A percentile compares a stretch with the other conserved stretches of the same genome.
Evolutionary conservation across 2,113 vertebrate species (phyloP).

Genomic region (Rynchops niger): DNA sequence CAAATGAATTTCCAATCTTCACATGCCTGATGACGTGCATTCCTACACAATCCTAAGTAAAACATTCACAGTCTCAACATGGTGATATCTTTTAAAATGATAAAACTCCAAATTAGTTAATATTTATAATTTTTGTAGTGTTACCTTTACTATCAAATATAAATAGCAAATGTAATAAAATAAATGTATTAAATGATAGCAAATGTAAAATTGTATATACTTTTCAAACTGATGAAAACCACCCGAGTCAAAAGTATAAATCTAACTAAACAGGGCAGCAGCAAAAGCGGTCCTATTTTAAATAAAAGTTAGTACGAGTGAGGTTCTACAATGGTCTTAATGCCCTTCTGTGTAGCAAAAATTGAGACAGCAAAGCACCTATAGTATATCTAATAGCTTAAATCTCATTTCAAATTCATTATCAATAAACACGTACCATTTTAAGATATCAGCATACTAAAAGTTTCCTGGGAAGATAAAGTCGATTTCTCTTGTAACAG

Average conservation of each 20-base stretch:
- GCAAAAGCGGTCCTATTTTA: not conserved
- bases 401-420: not conserved
- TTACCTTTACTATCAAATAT: not conserved
- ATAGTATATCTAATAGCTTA: not conserved
- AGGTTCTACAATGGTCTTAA: not conserved
- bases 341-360: not conserved
- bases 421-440: not conserved
- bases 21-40: not conserved
- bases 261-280: not conserved
- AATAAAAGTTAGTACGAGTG: not conserved
- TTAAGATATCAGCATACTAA: not conserved
- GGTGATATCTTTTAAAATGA: not conserved
- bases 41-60: not conserved
- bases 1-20: not conserved
- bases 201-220: not conserved
- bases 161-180: not conserved
- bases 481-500: not conserved
- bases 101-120: not conserved
- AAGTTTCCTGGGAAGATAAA: not conserved
- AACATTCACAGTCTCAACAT: not conserved
- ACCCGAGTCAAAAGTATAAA: not conserved
- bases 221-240: not conserved
- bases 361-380: not conserved
- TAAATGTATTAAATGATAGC: not conserved
- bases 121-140: not conserved